A percentile compares a stretch with the other conserved stretches of the same genome.
Conservation (phyloP, 2,113 vertebrate genomes). For the Hoplias malabaricus region DNA sequence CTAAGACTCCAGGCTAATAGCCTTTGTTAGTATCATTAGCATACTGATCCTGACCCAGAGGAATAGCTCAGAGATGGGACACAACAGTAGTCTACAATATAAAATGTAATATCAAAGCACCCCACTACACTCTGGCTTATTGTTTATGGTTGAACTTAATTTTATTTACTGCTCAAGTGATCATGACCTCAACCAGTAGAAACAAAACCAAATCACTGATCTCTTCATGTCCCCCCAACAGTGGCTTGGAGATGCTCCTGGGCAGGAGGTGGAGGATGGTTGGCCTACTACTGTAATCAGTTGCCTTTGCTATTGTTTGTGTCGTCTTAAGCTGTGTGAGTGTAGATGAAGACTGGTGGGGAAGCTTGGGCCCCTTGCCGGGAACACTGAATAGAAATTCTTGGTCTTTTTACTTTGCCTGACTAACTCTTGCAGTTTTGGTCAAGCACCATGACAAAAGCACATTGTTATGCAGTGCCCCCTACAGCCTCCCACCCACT, state of each 20-base stretch:
- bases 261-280: constrained; percentile 35
- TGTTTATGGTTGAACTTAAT: background rate
- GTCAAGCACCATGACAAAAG: constrained; percentile 41
- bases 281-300: constrained; percentile 25
- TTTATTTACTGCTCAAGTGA: background rate
- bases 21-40: constrained; percentile 13
- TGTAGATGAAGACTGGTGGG: constrained; percentile 18
- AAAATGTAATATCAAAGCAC: background rate
- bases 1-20: constrained; percentile 5
- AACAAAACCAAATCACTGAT: background rate
- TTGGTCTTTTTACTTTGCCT: constrained; percentile 45
- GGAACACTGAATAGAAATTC: constrained; percentile 41
- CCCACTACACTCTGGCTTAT: background rate
- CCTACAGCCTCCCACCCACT: constrained; percentile 24
- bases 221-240: background rate
- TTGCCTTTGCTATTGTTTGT: constrained; percentile 38
- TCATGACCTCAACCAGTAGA: background rate
- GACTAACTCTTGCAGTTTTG: constrained; percentile 44
- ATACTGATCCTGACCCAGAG: background rate
- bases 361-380: constrained; percentile 39
- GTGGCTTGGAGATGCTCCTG: constrained; percentile 1
- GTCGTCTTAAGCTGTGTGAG: constrained; percentile 22
- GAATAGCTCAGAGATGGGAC: background rate
- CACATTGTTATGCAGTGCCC: constrained; percentile 42
- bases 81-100: background rate